These are phyloP conservation scores for Aethina tumida DNA, from an alignment of 1,140 invertebrate genomes.

Conservation along the genomic window DNA sequence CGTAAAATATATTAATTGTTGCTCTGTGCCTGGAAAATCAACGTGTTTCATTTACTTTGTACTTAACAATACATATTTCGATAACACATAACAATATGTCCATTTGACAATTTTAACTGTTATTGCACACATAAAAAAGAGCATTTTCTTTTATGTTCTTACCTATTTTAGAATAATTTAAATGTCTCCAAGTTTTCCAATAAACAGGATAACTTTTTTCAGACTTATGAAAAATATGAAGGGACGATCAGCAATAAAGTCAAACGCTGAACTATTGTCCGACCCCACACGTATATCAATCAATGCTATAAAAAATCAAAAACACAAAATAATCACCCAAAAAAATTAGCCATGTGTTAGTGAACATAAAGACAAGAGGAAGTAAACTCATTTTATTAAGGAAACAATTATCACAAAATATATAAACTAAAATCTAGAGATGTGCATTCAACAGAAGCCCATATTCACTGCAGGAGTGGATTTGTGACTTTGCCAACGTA, in stretches of 20 bases:
- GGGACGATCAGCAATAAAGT: conserved; percentile 24
- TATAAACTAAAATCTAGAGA: conserved; percentile 1
- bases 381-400: neutral
- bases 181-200: conserved; percentile 15
- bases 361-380: neutral
- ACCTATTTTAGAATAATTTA: no score
- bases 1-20: no score
- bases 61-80: no score
- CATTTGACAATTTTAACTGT: no score
- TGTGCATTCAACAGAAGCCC: no score
- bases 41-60: no score
- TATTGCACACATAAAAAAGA: no score
- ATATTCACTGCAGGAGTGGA: no score
- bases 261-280: conserved; percentile 1
- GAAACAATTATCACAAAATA: conserved; percentile 4
- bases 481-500: no score
- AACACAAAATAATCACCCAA: conserved; percentile 3
- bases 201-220: conserved; percentile 14
- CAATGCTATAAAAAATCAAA: conserved; percentile 1
- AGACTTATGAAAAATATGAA: conserved; percentile 22
- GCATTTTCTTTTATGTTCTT: no score
- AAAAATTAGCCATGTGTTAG: neutral
- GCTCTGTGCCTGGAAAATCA: no score
- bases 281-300: neutral
- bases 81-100: no score